Base-by-base conservation (phyloP, 2,113 vertebrate species). In the Heteronetta atricapilla region DNA sequence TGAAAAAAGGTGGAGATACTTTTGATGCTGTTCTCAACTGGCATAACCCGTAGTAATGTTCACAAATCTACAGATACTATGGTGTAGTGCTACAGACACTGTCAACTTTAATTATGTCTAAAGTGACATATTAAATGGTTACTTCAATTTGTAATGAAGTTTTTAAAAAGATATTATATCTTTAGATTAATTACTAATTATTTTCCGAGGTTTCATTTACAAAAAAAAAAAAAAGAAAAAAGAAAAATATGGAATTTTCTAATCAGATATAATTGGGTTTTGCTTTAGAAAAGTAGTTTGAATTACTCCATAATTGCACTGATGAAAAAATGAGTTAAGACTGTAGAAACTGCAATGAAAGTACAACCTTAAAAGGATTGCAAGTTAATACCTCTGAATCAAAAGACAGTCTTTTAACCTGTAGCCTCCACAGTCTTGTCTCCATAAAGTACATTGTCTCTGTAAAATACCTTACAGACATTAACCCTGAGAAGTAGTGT, bases 401-500 rank as follows among this genome's bases (percentile, higher is more conserved):
- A 95, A 95, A 95, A 87, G 81, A 88, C 11, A 89, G 34, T 80
- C 59, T 96, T 97, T 96, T 86, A 93, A 85, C 76, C 63, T 82
- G 50, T 81, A 86, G 55, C 89, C 79, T 90, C 48, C 8, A 33
- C 59, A 85, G 50, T 62, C 77, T 78, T 79, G 58, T 87, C 73
- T 91, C 79, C 12, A 8, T 50, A 50, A 50, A 50, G 48, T 50
- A 7, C 48, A 50, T 50, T 50, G 48, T 50, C 22, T 50, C 48
- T 50, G 48, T 50, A 50, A 50, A 50, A 22, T 93, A 33, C 48
- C 50, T 95, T 89, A 62, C 26, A 91, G 63, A 11, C 44, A 72
- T 89, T 89, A 88, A 88, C 68, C 63, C 70, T 52, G 60, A 91
- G 72, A 82, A 80, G 15, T 0, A 4, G 14, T 48, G 56, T 78